Evolutionary conservation across 2,888 invertebrate genomes (phyloP).

Genomic region (Allacma fusca): DNA sequence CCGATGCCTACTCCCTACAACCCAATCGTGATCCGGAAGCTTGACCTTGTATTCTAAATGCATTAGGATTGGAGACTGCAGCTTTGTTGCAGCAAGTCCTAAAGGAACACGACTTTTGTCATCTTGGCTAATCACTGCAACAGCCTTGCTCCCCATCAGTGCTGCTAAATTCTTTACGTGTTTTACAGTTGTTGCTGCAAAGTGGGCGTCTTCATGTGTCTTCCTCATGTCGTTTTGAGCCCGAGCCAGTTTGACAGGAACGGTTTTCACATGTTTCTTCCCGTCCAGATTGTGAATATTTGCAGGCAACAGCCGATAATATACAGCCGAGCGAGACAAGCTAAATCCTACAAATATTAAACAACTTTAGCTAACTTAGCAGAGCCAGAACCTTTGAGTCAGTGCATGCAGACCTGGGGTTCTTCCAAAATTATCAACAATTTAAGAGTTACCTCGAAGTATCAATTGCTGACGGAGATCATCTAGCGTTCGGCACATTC

Average conservation of each 20-base stretch:
- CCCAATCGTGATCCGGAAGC: constrained; percentile 63
- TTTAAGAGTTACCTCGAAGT: too few relatives aligned
- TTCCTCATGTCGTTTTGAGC: constrained; percentile 24
- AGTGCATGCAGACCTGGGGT: too few relatives aligned
- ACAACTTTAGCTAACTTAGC: too few relatives aligned
- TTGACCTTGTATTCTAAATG: constrained; percentile 61
- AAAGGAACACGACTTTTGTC: constrained; percentile 62
- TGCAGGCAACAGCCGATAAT: constrained; percentile 34
- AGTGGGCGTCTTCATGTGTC: constrained; percentile 30
- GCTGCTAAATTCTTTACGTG: constrained; percentile 30
- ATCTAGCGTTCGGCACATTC: too few relatives aligned
- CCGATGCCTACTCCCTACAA: constrained; percentile 62
- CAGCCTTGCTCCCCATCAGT: constrained; percentile 16
- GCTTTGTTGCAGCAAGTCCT: constrained; percentile 64
- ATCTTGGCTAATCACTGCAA: constrained; percentile 24
- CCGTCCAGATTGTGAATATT: constrained; percentile 10
- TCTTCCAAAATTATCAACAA: too few relatives aligned
- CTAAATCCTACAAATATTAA: constrained; percentile 11
- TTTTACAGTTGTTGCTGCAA: constrained; percentile 26
- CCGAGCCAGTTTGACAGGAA: constrained; percentile 32
- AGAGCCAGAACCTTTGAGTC: too few relatives aligned
- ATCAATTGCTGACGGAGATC: too few relatives aligned
- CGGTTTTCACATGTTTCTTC: constrained; percentile 33
- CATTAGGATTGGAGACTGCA: constrained; percentile 63
- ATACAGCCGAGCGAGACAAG: constrained; percentile 20